A percentile compares a stretch with the other conserved stretches of the same genome.
These are phyloP conservation scores for Lonchura striata DNA, from an alignment of 2,113 vertebrate genomes.

Conservation along the genomic window DNA sequence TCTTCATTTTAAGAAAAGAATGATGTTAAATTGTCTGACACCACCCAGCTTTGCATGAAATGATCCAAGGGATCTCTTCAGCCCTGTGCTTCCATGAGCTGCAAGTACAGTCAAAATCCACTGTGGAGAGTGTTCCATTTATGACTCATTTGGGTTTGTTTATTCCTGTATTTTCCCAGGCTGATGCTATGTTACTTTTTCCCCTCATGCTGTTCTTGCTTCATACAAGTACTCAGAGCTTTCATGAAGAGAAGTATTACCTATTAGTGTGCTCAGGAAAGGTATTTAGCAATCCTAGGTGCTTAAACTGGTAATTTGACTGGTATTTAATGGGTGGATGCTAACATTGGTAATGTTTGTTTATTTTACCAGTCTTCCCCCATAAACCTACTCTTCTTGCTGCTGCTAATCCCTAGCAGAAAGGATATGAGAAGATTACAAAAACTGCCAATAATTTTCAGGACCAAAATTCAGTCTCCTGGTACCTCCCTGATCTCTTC, in stretches of 20 bases:
- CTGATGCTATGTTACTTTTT: background rate
- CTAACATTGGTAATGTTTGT: constrained; percentile 31
- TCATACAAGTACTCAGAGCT: constrained; percentile 11
- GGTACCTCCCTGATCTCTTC: constrained; percentile 59
- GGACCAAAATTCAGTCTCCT: constrained; percentile 47
- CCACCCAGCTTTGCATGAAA: background rate
- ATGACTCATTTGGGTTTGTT: background rate
- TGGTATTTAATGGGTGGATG: constrained; percentile 39
- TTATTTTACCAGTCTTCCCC: constrained; percentile 27
- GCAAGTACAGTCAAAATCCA: background rate
- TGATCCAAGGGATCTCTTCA: background rate
- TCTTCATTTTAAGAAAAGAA: background rate
- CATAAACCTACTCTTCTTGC: constrained; percentile 18
- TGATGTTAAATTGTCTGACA: background rate
- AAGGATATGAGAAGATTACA: constrained; percentile 34
- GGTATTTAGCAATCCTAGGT: constrained; percentile 49
- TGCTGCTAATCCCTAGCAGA: constrained; percentile 54
- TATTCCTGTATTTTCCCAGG: background rate
- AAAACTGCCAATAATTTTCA: constrained; percentile 49
- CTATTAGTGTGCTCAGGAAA: constrained; percentile 28
- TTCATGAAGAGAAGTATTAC: constrained; percentile 29
- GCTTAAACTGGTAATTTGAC: constrained; percentile 35
- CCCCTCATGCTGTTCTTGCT: background rate
- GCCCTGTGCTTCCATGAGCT: background rate
- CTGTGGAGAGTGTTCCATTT: background rate